Percentiles rank a stretch among this genome's conserved stretches.
Conservation (phyloP, 1,140 invertebrate species). For the Anagrus nilaparvatae region DNA sequence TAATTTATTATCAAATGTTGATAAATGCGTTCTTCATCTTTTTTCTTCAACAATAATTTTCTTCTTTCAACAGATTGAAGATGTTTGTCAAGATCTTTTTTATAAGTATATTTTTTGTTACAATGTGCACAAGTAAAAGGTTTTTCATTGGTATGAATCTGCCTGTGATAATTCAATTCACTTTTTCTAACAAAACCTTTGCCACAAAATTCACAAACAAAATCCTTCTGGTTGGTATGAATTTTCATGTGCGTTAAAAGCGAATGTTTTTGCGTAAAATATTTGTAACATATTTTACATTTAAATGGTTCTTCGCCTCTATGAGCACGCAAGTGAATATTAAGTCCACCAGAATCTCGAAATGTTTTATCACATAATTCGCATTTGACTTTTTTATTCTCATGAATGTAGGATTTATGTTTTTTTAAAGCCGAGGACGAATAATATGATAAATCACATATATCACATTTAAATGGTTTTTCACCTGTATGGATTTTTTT, state of each 20-base stretch:
- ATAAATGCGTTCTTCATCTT: too few relatives aligned
- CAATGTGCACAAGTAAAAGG: slow-evolving; percentile 65
- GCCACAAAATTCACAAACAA: slow-evolving; percentile 48
- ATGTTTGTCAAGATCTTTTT: slow-evolving; percentile 12
- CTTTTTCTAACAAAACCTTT: slow-evolving; percentile 51
- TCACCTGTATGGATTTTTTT: too few relatives aligned
- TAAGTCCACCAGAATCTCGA: slow-evolving; percentile 29
- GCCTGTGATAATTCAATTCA: slow-evolving; percentile 40
- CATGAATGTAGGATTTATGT: too few relatives aligned
- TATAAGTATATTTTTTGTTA: slow-evolving; percentile 52
- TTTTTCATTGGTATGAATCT: slow-evolving; percentile 59
- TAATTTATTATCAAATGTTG: too few relatives aligned
- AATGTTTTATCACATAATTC: slow-evolving; percentile 32
- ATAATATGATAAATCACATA: too few relatives aligned
- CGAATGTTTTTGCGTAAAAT: slow-evolving; percentile 29
- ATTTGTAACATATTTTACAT: slow-evolving; percentile 57
- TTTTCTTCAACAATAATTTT: too few relatives aligned
- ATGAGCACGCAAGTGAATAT: slow-evolving; percentile 34
- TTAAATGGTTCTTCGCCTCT: slow-evolving; percentile 66
- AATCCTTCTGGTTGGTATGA: slow-evolving; percentile 49
- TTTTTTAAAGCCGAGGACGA: too few relatives aligned
- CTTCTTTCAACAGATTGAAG: too few relatives aligned
- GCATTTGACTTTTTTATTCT: too few relatives aligned
- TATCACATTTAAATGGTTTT: too few relatives aligned
- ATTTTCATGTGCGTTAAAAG: slow-evolving; percentile 77